These are phyloP conservation scores for Crotophaga sulcirostris DNA, from an alignment of 2,113 vertebrate species.

Conservation along the genomic window DNA sequence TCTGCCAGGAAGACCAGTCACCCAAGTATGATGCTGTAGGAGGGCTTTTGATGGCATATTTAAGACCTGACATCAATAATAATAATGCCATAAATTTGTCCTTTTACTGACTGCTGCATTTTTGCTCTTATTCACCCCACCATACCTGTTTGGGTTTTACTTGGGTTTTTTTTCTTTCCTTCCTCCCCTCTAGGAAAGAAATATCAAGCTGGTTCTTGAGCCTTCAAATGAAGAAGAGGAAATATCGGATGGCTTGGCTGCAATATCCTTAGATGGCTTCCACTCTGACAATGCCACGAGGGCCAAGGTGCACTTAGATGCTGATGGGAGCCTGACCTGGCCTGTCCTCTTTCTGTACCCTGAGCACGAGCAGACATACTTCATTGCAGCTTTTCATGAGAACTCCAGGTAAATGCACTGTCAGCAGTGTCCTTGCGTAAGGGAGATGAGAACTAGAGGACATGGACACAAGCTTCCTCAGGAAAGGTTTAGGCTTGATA, in stretches of 20 bases:
- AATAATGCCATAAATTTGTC: background rate
- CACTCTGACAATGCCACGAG: conserved; percentile 75
- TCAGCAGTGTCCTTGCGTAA: background rate
- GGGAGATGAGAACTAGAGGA: too few relatives aligned
- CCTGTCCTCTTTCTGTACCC: conserved; percentile 94
- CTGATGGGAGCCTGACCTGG: conserved; percentile 86
- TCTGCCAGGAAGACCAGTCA: background rate
- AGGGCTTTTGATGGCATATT: background rate
- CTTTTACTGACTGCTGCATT: background rate
- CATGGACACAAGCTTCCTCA: too few relatives aligned
- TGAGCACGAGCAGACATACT: conserved; percentile 90
- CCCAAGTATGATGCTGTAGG: background rate
- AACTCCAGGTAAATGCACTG: conserved; percentile 77
- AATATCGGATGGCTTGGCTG: conserved; percentile 58
- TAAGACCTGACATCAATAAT: background rate
- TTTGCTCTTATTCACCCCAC: background rate
- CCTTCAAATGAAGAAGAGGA: conserved; percentile 64
- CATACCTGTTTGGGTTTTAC: background rate
- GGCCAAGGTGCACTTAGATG: conserved; percentile 81
- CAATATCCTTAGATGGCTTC: conserved; percentile 78
- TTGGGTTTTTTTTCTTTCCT: background rate
- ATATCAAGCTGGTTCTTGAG: conserved; percentile 77
- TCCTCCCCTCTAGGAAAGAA: conserved; percentile 84
- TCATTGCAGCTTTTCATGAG: conserved; percentile 90
- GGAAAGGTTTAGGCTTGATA: too few relatives aligned